Evolutionary conservation across 1,140 invertebrate species (phyloP).

Genomic region (Oedothorax gibbosus): DNA sequence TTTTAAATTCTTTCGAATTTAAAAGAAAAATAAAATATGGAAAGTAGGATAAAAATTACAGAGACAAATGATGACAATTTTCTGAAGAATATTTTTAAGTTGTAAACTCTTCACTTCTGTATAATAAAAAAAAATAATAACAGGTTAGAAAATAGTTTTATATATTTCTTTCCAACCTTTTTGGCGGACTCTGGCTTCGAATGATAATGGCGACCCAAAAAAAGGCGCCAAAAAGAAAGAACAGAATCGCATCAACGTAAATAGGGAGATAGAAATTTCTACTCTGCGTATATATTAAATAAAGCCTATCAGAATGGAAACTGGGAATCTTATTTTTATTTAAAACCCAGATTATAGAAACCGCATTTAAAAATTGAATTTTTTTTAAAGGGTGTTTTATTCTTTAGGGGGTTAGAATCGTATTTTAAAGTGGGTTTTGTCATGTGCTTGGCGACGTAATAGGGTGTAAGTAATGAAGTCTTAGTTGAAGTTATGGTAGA

Average conservation of each 20-base stretch:
- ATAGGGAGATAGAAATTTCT: neutral
- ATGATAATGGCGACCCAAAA: conserved; percentile 26
- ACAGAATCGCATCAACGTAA: conserved; percentile 10
- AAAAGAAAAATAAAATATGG: no score
- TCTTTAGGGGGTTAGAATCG: neutral
- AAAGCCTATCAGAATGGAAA: neutral
- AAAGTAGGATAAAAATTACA: no score
- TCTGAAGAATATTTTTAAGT: no score
- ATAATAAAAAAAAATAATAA: no score
- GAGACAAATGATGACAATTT: no score
- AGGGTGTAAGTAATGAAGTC: conserved; percentile 7
- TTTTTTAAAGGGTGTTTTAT: neutral
- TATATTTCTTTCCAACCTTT: no score
- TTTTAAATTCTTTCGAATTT: no score
- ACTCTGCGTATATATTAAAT: conserved; percentile 25
- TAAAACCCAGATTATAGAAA: neutral
- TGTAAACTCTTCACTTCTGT: no score
- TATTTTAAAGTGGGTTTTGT: conserved; percentile 24
- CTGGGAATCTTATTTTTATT: conserved; percentile 8
- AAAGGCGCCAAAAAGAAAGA: conserved; percentile 30
- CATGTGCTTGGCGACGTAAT: conserved; percentile 7
- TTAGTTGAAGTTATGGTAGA: neutral
- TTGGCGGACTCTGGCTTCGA: conserved; percentile 8
- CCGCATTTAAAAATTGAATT: conserved; percentile 18
- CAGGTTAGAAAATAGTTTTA: no score